These are phyloP conservation scores for Paratrypauchen microcephalus DNA, from an alignment of 2,797 vertebrate genomes.

Conservation along the genomic window DNA sequence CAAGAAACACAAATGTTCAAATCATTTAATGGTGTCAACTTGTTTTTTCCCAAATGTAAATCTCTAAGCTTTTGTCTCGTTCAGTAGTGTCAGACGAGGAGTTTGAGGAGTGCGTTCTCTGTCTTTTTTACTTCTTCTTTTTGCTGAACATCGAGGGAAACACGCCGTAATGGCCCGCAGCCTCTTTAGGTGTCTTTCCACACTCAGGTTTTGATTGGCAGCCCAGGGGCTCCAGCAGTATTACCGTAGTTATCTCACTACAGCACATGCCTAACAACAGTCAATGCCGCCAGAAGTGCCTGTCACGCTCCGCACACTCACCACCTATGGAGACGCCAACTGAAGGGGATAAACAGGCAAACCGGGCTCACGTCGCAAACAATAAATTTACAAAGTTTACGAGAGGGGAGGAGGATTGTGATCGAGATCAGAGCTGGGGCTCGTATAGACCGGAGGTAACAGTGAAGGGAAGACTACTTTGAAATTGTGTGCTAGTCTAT, in stretches of 20 bases:
- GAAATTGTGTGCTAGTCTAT: no score
- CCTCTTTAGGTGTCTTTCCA: slow-evolving; percentile 47
- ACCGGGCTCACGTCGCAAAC: slow-evolving; percentile 13
- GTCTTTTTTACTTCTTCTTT: slow-evolving; percentile 23
- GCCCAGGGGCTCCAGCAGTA: slow-evolving; percentile 45
- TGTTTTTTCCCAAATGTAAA: slow-evolving; percentile 42
- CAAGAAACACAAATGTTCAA: no score
- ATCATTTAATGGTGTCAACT: no score
- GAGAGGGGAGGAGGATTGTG: slow-evolving; percentile 7
- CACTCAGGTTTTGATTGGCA: slow-evolving; percentile 63
- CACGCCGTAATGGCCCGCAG: slow-evolving; percentile 44
- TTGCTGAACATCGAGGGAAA: slow-evolving; percentile 40
- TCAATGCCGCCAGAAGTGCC: slow-evolving; percentile 59
- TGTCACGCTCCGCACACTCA: slow-evolving; percentile 51
- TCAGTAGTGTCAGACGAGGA: slow-evolving; percentile 52
- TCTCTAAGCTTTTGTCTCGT: slow-evolving; percentile 63
- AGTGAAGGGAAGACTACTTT: no score
- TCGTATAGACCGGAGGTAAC: no score
- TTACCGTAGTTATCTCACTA: slow-evolving; percentile 65
- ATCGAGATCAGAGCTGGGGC: slow-evolving; percentile 17
- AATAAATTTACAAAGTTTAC: slow-evolving; percentile 25
- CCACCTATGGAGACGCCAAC: slow-evolving; percentile 54
- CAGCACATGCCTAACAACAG: slow-evolving; percentile 54
- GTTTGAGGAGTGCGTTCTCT: slow-evolving; percentile 30
- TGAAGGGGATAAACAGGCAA: slow-evolving; percentile 47